Conservation (phyloP, 2,888 invertebrate genomes). For the Pristionchus arcanus region DNA sequence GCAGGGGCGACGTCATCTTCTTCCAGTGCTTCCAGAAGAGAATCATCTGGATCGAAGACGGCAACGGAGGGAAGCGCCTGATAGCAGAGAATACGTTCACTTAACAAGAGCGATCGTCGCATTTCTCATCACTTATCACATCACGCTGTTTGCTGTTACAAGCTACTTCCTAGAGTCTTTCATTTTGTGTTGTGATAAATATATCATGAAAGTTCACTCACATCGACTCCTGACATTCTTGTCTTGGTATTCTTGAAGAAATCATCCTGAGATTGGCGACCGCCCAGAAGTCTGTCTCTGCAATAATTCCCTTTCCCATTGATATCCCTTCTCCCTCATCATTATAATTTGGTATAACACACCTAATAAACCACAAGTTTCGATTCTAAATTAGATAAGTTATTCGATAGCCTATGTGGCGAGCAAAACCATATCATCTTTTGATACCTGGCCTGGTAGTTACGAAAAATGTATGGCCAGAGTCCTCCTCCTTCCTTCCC, state of each 20-base stretch:
- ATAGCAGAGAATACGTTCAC: too few relatives aligned
- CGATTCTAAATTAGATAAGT: background rate
- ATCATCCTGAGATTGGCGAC: conserved; percentile 3
- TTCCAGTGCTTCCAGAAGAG: conserved; percentile 25
- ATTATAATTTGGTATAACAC: too few relatives aligned
- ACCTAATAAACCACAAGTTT: background rate
- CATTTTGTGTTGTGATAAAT: too few relatives aligned
- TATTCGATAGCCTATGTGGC: too few relatives aligned
- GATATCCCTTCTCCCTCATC: background rate
- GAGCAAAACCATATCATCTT: too few relatives aligned
- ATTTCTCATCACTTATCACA: too few relatives aligned
- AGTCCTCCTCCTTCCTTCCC: background rate
- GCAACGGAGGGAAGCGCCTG: conserved; percentile 44
- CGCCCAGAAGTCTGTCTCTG: conserved; percentile 26
- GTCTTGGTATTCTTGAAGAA: background rate
- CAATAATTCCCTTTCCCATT: background rate
- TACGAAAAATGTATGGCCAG: too few relatives aligned
- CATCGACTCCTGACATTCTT: background rate
- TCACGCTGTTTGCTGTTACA: too few relatives aligned
- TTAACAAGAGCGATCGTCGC: too few relatives aligned
- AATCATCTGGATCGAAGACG: conserved; percentile 28
- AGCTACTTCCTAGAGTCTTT: too few relatives aligned
- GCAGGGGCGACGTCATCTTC: background rate
- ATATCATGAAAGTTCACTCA: background rate
- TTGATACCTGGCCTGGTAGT: too few relatives aligned